A percentile compares a stretch with the other conserved stretches of the same genome.
Evolutionary conservation across 2,113 vertebrate genomes (phyloP).

Genomic region (Sceloporus undulatus): DNA sequence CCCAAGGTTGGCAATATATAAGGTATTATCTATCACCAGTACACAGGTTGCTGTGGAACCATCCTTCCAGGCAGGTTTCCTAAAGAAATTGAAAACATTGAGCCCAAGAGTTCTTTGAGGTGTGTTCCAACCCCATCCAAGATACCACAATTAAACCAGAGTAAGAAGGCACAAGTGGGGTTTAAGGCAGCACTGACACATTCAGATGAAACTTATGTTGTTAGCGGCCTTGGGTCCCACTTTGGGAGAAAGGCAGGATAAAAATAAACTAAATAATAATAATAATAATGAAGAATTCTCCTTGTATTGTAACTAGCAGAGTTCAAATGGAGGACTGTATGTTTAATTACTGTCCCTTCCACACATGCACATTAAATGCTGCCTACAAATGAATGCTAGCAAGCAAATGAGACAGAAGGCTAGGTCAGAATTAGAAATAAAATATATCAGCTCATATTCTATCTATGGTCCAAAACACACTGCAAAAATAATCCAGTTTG

Average conservation of each 20-base stretch:
- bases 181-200: not conserved
- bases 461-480: too few species aligned
- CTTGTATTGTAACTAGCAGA: not conserved
- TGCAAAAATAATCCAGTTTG: too few species aligned
- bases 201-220: not conserved
- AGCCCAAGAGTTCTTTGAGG: not conserved
- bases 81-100: slow-evolving; percentile 60
- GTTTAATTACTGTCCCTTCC: too few species aligned
- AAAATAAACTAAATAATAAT: too few species aligned
- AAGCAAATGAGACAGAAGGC: too few species aligned
- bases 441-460: too few species aligned
- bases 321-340: too few species aligned
- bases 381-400: too few species aligned
- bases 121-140: not conserved
- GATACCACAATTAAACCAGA: not conserved
- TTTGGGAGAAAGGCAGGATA: too few species aligned
- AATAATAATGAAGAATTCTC: not conserved
- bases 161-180: not conserved
- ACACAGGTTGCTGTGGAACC: slow-evolving; percentile 96
- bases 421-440: too few species aligned
- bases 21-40: slow-evolving; percentile 87
- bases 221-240: too few species aligned
- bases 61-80: slow-evolving; percentile 98
- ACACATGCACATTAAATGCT: too few species aligned
- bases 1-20: slow-evolving; percentile 95